Percentiles rank a stretch among this genome's conserved stretches.
phyloP scores from a whole-genome alignment of 2,113 vertebrate species.

The Murina feae region DNA sequence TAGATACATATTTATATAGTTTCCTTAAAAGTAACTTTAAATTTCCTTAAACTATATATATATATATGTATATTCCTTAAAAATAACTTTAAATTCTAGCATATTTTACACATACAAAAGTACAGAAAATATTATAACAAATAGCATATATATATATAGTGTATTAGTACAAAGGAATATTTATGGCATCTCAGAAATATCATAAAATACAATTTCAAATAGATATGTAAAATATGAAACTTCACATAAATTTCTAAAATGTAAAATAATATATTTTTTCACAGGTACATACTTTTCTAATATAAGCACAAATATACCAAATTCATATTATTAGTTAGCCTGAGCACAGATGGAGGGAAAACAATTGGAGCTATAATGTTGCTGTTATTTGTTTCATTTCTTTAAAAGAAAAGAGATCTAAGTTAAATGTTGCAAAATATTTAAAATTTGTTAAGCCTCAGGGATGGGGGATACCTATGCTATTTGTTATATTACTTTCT shows the following conservation, averaged over 20 bases:
- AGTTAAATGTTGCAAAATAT: slow-evolving; percentile 9
- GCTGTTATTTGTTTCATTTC: not conserved
- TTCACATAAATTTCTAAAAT: not conserved
- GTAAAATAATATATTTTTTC: not conserved
- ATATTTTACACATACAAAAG: slow-evolving; percentile 10
- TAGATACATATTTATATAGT: no score
- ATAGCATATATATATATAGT: not conserved
- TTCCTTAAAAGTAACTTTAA: not conserved
- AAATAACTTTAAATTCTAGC: not conserved
- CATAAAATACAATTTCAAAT: not conserved
- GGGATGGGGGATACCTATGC: not conserved
- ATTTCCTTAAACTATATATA: no score
- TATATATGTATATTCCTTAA: not conserved
- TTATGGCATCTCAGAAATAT: slow-evolving; percentile 10
- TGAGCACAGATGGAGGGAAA: not conserved
- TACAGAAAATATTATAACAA: not conserved
- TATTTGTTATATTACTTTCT: not conserved
- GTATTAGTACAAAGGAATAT: not conserved
- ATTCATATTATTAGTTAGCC: not conserved
- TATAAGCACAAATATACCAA: not conserved
- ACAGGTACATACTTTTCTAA: not conserved
- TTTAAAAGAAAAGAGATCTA: slow-evolving; percentile 23
- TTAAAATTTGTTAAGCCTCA: not conserved
- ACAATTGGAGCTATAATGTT: not conserved
- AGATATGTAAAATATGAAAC: not conserved